phyloP scores from a whole-genome alignment of 2,797 vertebrate species.

The Acrossocheilus wenchowensis region DNA sequence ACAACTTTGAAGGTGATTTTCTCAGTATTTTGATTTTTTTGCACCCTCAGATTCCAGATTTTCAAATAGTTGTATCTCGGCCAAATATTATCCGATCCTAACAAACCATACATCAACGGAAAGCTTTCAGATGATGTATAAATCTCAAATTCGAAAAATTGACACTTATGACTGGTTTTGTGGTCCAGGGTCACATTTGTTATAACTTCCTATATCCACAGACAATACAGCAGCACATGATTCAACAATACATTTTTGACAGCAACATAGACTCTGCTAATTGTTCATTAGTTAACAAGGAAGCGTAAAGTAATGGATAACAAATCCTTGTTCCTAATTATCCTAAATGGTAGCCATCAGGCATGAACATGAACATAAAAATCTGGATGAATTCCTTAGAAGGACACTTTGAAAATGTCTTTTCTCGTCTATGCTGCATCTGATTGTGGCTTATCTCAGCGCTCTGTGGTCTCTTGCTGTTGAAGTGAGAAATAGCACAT shows the following conservation, averaged over 20 bases:
- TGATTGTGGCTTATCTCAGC: constrained; percentile 36
- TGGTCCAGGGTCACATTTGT: no score
- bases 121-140: no score
- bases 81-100: no score
- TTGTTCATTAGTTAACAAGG: neutral
- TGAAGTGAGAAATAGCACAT: constrained; percentile 46
- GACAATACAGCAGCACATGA: neutral
- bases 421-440: neutral
- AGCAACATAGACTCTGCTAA: neutral
- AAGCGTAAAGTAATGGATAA: neutral
- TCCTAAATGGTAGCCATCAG: neutral
- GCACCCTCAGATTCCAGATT: no score
- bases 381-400: neutral
- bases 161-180: no score
- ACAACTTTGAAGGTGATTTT: no score
- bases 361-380: neutral
- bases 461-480: constrained; percentile 41
- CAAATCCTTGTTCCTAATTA: neutral
- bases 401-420: constrained; percentile 1
- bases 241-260: neutral
- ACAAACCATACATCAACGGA: no score
- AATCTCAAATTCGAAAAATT: no score
- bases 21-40: no score
- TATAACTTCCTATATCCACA: constrained; percentile 1
- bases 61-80: no score